phyloP scores from a whole-genome alignment of 1,140 invertebrate species.

The Chionoecetes opilio region DNA sequence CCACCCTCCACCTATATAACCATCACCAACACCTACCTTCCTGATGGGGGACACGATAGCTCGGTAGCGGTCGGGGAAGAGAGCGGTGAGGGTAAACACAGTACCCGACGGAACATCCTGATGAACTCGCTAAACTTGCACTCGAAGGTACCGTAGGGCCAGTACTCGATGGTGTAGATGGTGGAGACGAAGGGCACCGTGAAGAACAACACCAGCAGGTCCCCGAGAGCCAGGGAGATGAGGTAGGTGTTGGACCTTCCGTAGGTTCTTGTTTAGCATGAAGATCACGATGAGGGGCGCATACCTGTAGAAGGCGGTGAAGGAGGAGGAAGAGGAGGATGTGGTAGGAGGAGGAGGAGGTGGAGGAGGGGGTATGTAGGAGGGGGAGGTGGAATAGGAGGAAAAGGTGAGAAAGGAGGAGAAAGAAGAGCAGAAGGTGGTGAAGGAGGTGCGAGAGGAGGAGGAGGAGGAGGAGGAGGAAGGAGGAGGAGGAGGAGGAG shows the following conservation, averaged over 20 bases:
- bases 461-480: neutral
- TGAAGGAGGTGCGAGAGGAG: neutral
- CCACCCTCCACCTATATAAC: too few species aligned
- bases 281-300: neutral
- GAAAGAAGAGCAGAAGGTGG: neutral
- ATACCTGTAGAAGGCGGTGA: slow-evolving; percentile 32
- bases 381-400: slow-evolving; percentile 39
- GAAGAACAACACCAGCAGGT: too few species aligned
- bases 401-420: slow-evolving; percentile 8
- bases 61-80: slow-evolving; percentile 43
- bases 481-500: neutral
- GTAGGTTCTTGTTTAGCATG: too few species aligned
- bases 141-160: too few species aligned
- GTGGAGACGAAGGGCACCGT: too few species aligned
- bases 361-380: slow-evolving; percentile 46
- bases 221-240: too few species aligned
- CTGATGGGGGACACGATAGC: too few species aligned
- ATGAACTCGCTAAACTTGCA: too few species aligned
- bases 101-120: too few species aligned
- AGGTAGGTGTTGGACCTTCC: too few species aligned
- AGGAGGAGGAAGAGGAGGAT: slow-evolving; percentile 20
- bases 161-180: too few species aligned
- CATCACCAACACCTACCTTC: neutral
- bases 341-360: neutral
- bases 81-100: slow-evolving; percentile 40